A percentile compares a stretch with the other conserved stretches of the same genome.
These are phyloP conservation scores for Polydesmus complanatus DNA, from an alignment of 2,888 invertebrate species.

Conservation along the genomic window DNA sequence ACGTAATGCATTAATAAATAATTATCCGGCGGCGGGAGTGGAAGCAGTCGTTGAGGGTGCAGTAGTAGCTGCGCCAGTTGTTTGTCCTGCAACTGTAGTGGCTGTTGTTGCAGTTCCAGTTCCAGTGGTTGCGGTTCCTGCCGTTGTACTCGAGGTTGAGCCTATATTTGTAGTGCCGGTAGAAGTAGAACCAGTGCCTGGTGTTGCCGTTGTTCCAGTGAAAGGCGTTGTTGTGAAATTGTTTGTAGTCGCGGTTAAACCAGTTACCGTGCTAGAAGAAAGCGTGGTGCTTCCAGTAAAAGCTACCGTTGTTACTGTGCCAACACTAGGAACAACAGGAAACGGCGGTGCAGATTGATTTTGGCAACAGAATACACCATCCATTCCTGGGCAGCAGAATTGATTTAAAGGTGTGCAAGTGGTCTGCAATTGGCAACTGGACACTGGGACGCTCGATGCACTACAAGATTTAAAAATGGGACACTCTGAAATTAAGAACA, in stretches of 20 bases:
- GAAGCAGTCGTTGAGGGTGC: too few species aligned
- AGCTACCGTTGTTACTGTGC: not conserved
- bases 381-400: not conserved
- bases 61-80: too few species aligned
- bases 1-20: too few species aligned
- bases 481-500: not conserved
- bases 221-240: not conserved
- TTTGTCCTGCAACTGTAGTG: too few species aligned
- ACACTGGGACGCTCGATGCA: not conserved
- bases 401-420: not conserved
- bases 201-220: not conserved
- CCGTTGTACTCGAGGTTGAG: not conserved
- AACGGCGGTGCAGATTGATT: not conserved
- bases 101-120: not conserved
- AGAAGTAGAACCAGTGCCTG: not conserved
- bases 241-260: not conserved
- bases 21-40: too few species aligned
- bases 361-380: not conserved
- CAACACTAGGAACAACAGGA: not conserved
- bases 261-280: not conserved
- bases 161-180: not conserved
- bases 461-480: not conserved
- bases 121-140: not conserved
- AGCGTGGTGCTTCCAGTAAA: not conserved
- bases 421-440: not conserved